A percentile compares a stretch with the other conserved stretches of the same genome.
These are phyloP conservation scores for Paracentrotus lividus DNA, from an alignment of 53 echinoderm and acorn worm species.

Conservation along the genomic window DNA sequence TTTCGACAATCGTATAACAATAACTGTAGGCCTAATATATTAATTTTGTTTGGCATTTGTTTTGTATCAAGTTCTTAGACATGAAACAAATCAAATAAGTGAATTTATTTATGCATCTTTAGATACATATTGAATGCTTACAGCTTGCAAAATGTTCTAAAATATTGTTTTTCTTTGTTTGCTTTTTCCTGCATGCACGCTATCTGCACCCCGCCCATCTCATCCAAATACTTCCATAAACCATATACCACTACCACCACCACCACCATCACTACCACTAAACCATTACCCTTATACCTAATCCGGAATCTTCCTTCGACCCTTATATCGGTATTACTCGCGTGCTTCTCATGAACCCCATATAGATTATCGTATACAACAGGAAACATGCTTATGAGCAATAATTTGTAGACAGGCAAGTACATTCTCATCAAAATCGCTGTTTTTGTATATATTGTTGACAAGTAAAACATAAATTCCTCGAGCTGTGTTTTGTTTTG, in stretches of 20 bases:
- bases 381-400: constrained; percentile 68
- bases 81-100: not conserved
- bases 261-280: not conserved
- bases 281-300: not conserved
- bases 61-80: too few species aligned
- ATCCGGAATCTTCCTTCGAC: not conserved
- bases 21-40: too few species aligned
- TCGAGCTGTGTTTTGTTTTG: not conserved
- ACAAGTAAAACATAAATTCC: not conserved
- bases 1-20: too few species aligned
- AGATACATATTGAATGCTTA: not conserved
- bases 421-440: constrained; percentile 34
- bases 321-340: not conserved
- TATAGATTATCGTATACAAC: constrained; percentile 62
- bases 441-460: not conserved
- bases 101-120: not conserved
- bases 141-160: constrained; percentile 36
- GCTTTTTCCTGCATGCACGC: constrained; percentile 39
- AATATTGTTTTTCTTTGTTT: constrained; percentile 22
- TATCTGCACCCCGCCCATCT: not conserved
- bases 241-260: not conserved
- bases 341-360: not conserved
- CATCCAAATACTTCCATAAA: not conserved
- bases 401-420: constrained; percentile 53
- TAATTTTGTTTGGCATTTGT: too few species aligned